phyloP scores from a whole-genome alignment of 2,797 vertebrate species.

The Pseudochromis fuscus region DNA sequence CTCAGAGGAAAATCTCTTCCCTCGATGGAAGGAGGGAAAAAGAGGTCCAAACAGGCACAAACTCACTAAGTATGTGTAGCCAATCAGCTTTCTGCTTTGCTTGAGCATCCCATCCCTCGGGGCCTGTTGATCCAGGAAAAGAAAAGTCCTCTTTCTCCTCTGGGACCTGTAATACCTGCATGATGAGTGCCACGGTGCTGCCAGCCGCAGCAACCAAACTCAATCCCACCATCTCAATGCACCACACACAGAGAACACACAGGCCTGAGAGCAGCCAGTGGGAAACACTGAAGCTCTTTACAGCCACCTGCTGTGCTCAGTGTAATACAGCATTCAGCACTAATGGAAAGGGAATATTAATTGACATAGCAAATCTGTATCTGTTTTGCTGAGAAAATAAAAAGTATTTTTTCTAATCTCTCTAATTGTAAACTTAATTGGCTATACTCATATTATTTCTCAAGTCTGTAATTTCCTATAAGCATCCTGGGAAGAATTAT shows the following conservation, averaged over 20 bases:
- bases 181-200: conserved; percentile 67
- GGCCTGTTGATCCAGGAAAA: conserved; percentile 72
- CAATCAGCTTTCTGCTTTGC: conserved; percentile 80
- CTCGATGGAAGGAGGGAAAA: conserved; percentile 53
- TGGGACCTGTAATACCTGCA: conserved; percentile 78
- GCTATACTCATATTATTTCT: neutral
- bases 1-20: conserved; percentile 75
- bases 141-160: conserved; percentile 67
- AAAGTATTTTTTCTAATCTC: conserved; percentile 4
- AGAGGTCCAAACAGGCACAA: conserved; percentile 66
- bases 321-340: conserved; percentile 59
- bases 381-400: neutral
- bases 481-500: neutral
- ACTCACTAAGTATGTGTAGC: conserved; percentile 77
- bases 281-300: conserved; percentile 74
- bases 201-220: conserved; percentile 64
- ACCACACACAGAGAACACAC: conserved; percentile 53
- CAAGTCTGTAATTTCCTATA: neutral
- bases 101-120: conserved; percentile 68
- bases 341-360: neutral
- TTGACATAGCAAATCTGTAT: neutral
- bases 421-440: conserved; percentile 3
- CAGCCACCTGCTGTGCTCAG: conserved; percentile 83
- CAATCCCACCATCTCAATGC: conserved; percentile 44
- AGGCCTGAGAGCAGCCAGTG: conserved; percentile 40